Percentiles rank a stretch among this genome's conserved stretches.
Conservation (phyloP, 2,888 invertebrate species). For the Lamellibrachia columna region DNA sequence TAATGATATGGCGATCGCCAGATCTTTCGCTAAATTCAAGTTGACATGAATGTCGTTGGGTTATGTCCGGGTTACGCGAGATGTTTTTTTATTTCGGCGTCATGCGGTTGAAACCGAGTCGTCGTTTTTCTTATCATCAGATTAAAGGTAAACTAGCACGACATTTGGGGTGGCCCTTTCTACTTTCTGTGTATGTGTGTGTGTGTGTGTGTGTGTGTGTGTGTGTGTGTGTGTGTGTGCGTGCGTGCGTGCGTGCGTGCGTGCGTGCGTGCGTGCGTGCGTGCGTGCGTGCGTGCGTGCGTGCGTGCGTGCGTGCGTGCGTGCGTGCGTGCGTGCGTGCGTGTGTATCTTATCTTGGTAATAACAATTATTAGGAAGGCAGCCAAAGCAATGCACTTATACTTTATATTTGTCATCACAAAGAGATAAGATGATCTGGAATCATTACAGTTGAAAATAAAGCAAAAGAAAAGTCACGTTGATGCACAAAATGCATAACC, state of each 20-base stretch:
- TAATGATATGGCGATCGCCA: neutral
- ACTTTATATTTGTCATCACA: no score
- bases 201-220: neutral
- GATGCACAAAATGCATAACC: no score
- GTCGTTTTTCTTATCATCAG: neutral
- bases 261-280: no score
- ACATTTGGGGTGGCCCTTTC: neutral
- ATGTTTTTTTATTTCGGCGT: neutral
- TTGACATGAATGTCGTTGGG: neutral
- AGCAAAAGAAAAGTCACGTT: no score
- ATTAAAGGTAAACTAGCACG: neutral
- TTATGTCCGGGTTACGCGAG: neutral
- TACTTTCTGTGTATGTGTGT: neutral
- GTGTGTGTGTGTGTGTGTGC: conserved; percentile 7
- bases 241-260: neutral
- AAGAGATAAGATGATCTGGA: no score
- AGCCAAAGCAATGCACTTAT: no score
- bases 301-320: no score
- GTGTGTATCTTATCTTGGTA: neutral
- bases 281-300: no score
- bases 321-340: neutral
- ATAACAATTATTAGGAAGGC: neutral
- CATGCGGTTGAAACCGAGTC: conserved; percentile 4
- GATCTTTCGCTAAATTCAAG: neutral
- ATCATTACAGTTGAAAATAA: no score